These are phyloP conservation scores for Plectropomus leopardus DNA, from an alignment of 2,113 vertebrate species.

Conservation along the genomic window DNA sequence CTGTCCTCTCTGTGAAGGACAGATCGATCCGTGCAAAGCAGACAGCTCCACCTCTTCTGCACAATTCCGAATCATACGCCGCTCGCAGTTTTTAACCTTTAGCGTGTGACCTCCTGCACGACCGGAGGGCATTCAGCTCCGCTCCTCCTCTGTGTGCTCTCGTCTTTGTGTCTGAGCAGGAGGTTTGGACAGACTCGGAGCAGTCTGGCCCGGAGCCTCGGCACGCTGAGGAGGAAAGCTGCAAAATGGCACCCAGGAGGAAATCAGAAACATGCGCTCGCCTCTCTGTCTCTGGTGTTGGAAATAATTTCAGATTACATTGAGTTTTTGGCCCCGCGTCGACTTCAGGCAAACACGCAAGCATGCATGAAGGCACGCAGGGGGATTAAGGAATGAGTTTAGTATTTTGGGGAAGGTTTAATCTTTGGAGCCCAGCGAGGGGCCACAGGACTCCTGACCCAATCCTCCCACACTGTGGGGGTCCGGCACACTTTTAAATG, in stretches of 20 bases:
- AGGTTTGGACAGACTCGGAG: slow-evolving; percentile 19
- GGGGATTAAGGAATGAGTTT: slow-evolving; percentile 15
- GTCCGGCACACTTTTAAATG: neutral
- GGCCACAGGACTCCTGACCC: neutral
- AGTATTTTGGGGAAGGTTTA: slow-evolving; percentile 19
- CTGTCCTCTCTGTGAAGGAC: slow-evolving; percentile 26
- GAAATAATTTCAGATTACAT: slow-evolving; percentile 51
- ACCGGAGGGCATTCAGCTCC: slow-evolving; percentile 11
- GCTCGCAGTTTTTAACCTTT: too few species aligned
- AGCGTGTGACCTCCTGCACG: neutral
- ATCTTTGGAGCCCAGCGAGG: neutral
- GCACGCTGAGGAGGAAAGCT: slow-evolving; percentile 20
- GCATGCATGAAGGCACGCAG: slow-evolving; percentile 20
- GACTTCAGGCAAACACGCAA: slow-evolving; percentile 44
- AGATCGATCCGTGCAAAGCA: slow-evolving; percentile 23
- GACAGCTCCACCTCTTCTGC: neutral
- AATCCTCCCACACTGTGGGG: neutral
- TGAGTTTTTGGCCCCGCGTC: slow-evolving; percentile 22
- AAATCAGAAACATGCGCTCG: slow-evolving; percentile 66
- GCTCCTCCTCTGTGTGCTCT: neutral
- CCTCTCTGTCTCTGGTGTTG: slow-evolving; percentile 47
- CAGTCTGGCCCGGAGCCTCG: slow-evolving; percentile 36
- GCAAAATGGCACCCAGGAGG: slow-evolving; percentile 56
- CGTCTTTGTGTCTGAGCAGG: neutral
- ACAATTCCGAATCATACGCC: neutral